Conservation (phyloP, 1,140 invertebrate species). For the Zaprionus capensis region DNA sequence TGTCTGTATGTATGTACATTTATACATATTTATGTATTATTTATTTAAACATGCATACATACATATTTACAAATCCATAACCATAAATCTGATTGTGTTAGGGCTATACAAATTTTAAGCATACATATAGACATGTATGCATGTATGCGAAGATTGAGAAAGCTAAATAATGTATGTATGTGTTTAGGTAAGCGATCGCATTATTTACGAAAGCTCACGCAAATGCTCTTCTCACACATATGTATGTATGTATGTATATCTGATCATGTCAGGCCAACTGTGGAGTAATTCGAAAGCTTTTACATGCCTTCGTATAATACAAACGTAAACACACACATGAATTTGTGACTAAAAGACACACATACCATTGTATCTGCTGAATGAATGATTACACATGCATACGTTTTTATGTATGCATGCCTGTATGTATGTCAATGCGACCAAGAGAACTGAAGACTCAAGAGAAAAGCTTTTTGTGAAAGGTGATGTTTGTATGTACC, state of each 20-base stretch:
- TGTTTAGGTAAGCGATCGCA: constrained; percentile 1
- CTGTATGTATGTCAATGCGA: constrained; percentile 13
- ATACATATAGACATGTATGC: background rate
- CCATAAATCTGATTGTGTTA: background rate
- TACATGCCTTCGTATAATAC: constrained; percentile 50
- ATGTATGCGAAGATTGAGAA: background rate
- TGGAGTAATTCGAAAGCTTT: constrained; percentile 62
- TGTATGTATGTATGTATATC: constrained; percentile 2
- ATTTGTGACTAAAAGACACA: constrained; percentile 10
- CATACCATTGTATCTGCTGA: background rate
- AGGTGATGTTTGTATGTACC: constrained; percentile 68
- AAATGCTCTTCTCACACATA: constrained; percentile 4
- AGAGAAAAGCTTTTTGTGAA: constrained; percentile 81
- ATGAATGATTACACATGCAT: constrained; percentile 14
- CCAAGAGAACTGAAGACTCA: constrained; percentile 56
- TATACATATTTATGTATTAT: background rate
- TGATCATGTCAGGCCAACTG: constrained; percentile 24
- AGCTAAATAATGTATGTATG: background rate
- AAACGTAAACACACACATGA: constrained; percentile 23
- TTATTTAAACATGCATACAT: background rate
- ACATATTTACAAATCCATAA: background rate
- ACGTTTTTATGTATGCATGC: background rate
- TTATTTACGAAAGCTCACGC: constrained; percentile 11
- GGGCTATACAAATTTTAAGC: background rate
- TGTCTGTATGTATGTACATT: background rate